A percentile compares a stretch with the other conserved stretches of the same genome.
Evolutionary conservation across 2,113 vertebrate species (phyloP).

Genomic region (Poeciliopsis prolifica): DNA sequence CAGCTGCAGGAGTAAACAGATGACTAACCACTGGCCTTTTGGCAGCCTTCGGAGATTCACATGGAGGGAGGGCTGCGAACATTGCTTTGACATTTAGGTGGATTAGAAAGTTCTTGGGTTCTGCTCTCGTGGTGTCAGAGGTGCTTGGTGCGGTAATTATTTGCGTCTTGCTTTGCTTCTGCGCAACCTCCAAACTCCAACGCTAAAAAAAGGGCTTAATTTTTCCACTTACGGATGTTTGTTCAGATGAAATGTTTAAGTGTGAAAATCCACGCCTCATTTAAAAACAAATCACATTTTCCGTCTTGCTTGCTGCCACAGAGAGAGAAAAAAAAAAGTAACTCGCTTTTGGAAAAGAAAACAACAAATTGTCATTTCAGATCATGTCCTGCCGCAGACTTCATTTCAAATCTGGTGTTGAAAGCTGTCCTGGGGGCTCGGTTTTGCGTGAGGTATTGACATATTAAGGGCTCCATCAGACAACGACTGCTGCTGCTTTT

Average conservation of each 20-base stretch:
- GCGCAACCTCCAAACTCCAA: constrained; percentile 30
- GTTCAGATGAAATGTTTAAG: constrained; percentile 22
- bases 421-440: constrained; percentile 44
- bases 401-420: constrained; percentile 47
- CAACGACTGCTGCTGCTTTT: constrained; percentile 51
- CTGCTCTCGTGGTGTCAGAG: constrained; percentile 69
- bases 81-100: constrained; percentile 75
- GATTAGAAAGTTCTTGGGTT: constrained; percentile 76
- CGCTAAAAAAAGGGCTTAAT: constrained; percentile 4
- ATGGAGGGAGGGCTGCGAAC: constrained; percentile 55
- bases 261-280: constrained; percentile 24
- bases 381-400: constrained; percentile 57
- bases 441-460: constrained; percentile 59
- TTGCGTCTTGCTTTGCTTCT: constrained; percentile 49
- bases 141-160: constrained; percentile 70
- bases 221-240: constrained; percentile 17
- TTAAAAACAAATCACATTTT: constrained; percentile 43
- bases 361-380: constrained; percentile 51
- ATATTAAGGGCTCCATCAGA: constrained; percentile 68
- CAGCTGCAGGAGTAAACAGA: constrained; percentile 79
- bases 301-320: background rate
- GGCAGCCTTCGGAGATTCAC: constrained; percentile 70
- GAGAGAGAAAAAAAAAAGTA: constrained; percentile 3
- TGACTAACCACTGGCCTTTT: constrained; percentile 80
- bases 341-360: constrained; percentile 20